Evolutionary conservation across 23 tunicate species (phyloP), one percentile per base, ranked within the genome.

Genomic region (Phallusia fumigata): DNA sequence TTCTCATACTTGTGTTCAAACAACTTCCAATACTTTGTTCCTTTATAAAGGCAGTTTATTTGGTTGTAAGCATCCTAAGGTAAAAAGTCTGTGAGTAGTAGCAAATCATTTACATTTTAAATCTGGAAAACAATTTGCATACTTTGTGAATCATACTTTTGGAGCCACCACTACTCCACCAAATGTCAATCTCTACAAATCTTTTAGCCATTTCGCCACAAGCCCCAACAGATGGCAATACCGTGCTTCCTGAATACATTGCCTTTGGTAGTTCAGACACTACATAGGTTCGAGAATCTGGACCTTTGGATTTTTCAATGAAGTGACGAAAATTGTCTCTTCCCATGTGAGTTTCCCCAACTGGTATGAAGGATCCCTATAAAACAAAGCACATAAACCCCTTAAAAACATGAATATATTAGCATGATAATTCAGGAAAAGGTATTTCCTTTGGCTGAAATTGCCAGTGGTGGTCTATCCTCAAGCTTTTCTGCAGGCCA

Each of bases 1-100:
- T 91, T 86, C 49, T 91, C 96, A 84, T 91, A 86, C 78, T 91
- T 79, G 87, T 86, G 86, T 78, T 86, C 96, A 79, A 86, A 87
- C 31, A 91, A 80, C 73, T 91, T 91, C 96, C 96, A 91, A 0
- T 81, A 36, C 53, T 91, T 91, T 16, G 90, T 83, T 19, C 96
- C 96, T 16, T 85, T 74, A 45, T 82, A 74, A 19, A 91, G 74
- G 74, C 96, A 91, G 51, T 91, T 91, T 3, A 91, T 82, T 49
- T 91, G 96, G 79, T 91, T 86, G 75, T 36, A 91, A 22, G 96
- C 96, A 73, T 91, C 96, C 96, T 89, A 75, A 19, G 75, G 1
- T 21, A 58, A 24, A 6, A 58, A 22, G 28, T 8, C 69, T 22
- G 11, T 13, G 3, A 40, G 47, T 40, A 40, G 5, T 40, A 5